Evolutionary conservation across 2,888 invertebrate genomes (phyloP).

Genomic region (Dryobota labecula): DNA sequence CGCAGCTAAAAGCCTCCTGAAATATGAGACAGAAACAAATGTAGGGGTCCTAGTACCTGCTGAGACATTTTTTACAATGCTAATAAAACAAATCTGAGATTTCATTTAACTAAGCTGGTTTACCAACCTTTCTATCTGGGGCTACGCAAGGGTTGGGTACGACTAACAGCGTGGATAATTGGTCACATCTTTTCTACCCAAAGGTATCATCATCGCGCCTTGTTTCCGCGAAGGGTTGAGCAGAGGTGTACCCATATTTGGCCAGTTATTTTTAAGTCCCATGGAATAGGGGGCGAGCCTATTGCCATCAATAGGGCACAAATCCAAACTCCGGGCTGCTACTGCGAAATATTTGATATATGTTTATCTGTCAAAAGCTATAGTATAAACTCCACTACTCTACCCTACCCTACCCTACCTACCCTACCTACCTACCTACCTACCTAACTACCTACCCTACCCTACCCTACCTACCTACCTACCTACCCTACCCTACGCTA

Average conservation of each 20-base stretch:
- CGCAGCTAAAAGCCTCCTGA: slow-evolving; percentile 31
- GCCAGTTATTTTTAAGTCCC: too few species aligned
- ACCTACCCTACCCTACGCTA: too few species aligned
- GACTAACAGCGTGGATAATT: slow-evolving; percentile 23
- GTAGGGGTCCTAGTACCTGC: slow-evolving; percentile 35
- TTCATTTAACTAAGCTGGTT: slow-evolving; percentile 68
- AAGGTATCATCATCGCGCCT: not conserved
- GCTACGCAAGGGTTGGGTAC: slow-evolving; percentile 19
- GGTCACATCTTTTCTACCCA: not conserved
- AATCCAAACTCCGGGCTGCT: too few species aligned
- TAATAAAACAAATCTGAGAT: slow-evolving; percentile 66
- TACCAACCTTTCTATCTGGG: slow-evolving; percentile 55
- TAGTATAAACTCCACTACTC: too few species aligned
- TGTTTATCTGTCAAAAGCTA: too few species aligned
- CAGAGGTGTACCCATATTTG: not conserved
- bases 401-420: too few species aligned
- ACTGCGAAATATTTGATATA: too few species aligned
- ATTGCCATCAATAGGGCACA: too few species aligned
- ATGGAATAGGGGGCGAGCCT: too few species aligned
- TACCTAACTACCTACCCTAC: too few species aligned
- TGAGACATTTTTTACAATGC: slow-evolving; percentile 52
- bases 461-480: too few species aligned
- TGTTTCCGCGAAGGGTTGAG: not conserved
- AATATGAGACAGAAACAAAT: slow-evolving; percentile 52
- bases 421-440: too few species aligned